A percentile compares a stretch with the other conserved stretches of the same genome.
phyloP scores from a whole-genome alignment of 2,113 vertebrate species.

The Puntigrus tetrazona region DNA sequence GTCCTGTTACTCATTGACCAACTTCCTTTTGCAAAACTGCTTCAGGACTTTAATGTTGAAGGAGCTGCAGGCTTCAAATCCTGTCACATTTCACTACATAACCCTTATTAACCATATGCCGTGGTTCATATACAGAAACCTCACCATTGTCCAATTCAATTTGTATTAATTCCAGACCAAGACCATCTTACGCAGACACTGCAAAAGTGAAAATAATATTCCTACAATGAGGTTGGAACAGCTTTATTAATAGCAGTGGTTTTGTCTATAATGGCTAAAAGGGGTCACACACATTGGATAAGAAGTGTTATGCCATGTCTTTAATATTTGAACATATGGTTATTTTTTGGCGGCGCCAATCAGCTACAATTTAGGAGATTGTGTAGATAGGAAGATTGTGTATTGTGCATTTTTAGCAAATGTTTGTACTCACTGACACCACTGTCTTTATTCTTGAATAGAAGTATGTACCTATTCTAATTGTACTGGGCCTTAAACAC shows the following conservation, averaged over 20 bases:
- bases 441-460: too few relatives aligned
- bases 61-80: not conserved
- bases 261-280: not conserved
- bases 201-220: not conserved
- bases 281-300: not conserved
- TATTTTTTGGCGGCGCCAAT: not conserved
- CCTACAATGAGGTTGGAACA: not conserved
- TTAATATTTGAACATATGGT: not conserved
- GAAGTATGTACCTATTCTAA: too few relatives aligned
- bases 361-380: not conserved
- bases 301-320: not conserved
- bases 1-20: not conserved
- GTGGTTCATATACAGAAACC: not conserved
- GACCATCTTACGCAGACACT: not conserved
- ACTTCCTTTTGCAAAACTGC: not conserved
- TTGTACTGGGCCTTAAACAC: too few relatives aligned
- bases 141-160: not conserved
- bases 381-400: not conserved
- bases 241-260: not conserved
- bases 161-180: not conserved
- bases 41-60: conserved; percentile 4
- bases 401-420: not conserved
- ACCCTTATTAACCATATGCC: not conserved
- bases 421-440: too few relatives aligned
- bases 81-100: not conserved